phyloP scores from a whole-genome alignment of 1,140 invertebrate species.

The Phthorimaea operculella region DNA sequence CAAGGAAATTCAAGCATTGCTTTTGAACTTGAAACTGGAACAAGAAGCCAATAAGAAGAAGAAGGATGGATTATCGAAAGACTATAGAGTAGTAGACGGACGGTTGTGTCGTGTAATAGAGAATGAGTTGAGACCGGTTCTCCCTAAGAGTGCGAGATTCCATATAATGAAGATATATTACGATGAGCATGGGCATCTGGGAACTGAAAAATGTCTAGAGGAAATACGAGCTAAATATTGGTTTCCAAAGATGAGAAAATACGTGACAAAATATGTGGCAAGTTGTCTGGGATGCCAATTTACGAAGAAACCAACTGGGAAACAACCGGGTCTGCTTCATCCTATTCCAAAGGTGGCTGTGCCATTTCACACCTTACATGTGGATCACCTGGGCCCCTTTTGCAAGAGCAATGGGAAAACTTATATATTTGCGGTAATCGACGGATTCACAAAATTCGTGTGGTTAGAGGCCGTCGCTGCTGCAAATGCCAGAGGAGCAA shows the following conservation, averaged over 20 bases:
- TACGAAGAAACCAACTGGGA: constrained; percentile 15
- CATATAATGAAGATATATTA: constrained; percentile 8
- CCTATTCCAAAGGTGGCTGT: constrained; percentile 11
- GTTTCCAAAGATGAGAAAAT: constrained; percentile 6
- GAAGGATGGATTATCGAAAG: neutral
- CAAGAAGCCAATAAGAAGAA: neutral
- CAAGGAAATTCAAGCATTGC: neutral
- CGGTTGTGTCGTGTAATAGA: neutral
- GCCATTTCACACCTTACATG: constrained; percentile 18
- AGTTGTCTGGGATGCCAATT: constrained; percentile 9
- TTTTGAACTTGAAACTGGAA: constrained; percentile 3
- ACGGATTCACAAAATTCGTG: constrained; percentile 4
- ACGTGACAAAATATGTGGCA: constrained; percentile 7
- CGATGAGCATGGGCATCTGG: constrained; percentile 6
- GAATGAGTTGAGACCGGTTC: neutral
- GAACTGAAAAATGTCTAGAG: constrained; percentile 5
- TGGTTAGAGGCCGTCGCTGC: constrained; percentile 5
- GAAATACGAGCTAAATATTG: constrained; percentile 9
- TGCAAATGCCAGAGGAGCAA: neutral
- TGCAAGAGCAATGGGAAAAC: constrained; percentile 7
- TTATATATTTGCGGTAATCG: constrained; percentile 6
- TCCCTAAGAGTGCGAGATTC: constrained; percentile 5
- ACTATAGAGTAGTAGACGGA: constrained; percentile 2
- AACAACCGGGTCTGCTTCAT: constrained; percentile 21
- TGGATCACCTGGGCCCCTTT: constrained; percentile 25